Base-by-base conservation (phyloP, 2,797 vertebrate genomes). In the Neosilurus mollespiculum region DNA sequence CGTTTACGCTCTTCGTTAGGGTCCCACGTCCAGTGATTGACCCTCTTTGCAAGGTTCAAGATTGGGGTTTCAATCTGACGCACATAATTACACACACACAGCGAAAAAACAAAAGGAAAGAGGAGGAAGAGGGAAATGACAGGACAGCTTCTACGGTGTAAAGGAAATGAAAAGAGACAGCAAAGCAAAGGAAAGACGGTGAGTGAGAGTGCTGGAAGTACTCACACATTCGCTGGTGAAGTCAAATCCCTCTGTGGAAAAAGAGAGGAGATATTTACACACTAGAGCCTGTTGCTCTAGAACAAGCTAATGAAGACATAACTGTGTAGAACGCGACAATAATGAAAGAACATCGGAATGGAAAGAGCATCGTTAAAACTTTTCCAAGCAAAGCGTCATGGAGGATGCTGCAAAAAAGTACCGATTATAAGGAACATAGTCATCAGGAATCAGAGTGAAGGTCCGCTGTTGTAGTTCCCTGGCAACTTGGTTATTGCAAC, bases 1-100 rank as follows among this genome's bases (percentile, higher is more conserved):
- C 97, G 95, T 87, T 94, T 96, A 86, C 98, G 95, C 88, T 99
- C 98, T 87, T 99, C 98, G 92, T 97, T 97, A 37, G 97, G 98
- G 94, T 99, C 97, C 98, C 98, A 99, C 11, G 96, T 95, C 96
- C 98, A 98, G 94, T 96, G 96, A 92, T 96, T 96, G 91, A 96
- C 96, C 93, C 95, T 96, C 94, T 97, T 95, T 93, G 84, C 43
- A 92, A 96, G 95, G 92, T 91, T 96, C 93, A 96, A 93, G 78
- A 94, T 94, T 89, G 93, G 90, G 88, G 90, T 96, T 93, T 97
- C 95, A 92, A 91, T 91, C 92, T 93, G 84, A 88, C 69, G 81
- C 67, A 82, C 62, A 77, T 51, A 58, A 59, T 53, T 77, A 91
- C 90, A 91, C 43, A 81, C 53, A 83, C 61, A 66, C 10, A 83